Percentiles rank a stretch among this genome's conserved stretches.
These are phyloP conservation scores for Brachionus manjavacas DNA, from an alignment of 1,140 invertebrate species.

Conservation along the genomic window DNA sequence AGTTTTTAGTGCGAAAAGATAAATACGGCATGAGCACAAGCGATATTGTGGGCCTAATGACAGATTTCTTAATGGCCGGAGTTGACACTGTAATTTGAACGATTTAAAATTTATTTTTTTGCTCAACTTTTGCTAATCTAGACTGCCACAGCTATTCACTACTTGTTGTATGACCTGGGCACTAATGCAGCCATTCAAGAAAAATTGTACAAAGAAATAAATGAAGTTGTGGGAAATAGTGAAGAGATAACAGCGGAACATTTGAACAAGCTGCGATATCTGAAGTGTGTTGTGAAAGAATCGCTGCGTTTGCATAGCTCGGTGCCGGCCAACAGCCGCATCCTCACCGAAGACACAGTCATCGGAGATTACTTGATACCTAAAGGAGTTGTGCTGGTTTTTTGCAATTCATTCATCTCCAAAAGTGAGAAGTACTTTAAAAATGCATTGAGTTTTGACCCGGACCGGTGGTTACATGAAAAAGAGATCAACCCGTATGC, in stretches of 20 bases:
- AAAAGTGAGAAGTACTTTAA: conserved; percentile 28
- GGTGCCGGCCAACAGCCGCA: conserved; percentile 30
- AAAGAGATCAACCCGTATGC: conserved; percentile 69
- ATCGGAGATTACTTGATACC: conserved; percentile 38
- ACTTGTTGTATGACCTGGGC: not conserved
- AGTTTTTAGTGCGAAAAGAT: conserved; percentile 2
- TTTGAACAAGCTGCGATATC: not conserved
- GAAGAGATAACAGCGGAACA: conserved; percentile 17
- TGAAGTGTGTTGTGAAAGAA: conserved; percentile 34
- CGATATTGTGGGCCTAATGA: conserved; percentile 19
- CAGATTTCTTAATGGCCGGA: conserved; percentile 35
- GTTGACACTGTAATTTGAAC: conserved; percentile 24
- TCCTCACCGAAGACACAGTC: not conserved
- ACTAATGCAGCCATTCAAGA: conserved; percentile 7
- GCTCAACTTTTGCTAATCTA: not conserved
- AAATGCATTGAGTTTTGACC: conserved; percentile 49
- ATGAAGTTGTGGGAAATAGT: not conserved
- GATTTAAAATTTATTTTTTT: not conserved
- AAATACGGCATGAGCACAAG: not conserved
- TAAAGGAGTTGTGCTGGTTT: conserved; percentile 17
- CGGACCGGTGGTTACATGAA: conserved; percentile 57
- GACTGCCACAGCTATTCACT: conserved; percentile 32
- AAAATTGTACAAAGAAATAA: conserved; percentile 33
- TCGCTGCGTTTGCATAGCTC: conserved; percentile 20
- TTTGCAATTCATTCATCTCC: conserved; percentile 35